A percentile compares a stretch with the other conserved stretches of the same genome.
Evolutionary conservation across 2,797 vertebrate genomes (phyloP).

Genomic region (Xenopus petersii): DNA sequence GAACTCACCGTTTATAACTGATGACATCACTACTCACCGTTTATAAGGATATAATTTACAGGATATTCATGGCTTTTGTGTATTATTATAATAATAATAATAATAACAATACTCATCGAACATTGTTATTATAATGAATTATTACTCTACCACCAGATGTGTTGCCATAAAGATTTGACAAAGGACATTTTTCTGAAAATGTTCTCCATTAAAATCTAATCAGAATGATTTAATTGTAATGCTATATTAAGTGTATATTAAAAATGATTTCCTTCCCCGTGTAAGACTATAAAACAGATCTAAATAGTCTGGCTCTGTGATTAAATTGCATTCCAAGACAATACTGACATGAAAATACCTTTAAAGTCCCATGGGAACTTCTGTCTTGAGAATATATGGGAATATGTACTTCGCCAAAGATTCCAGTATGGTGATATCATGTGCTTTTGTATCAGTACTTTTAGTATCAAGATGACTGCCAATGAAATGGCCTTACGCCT

Average conservation of each 20-base stretch:
- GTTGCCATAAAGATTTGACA: too few relatives aligned
- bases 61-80: too few relatives aligned
- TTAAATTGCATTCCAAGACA: conserved; percentile 48
- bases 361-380: conserved; percentile 52
- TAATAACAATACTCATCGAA: too few relatives aligned
- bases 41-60: too few relatives aligned
- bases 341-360: conserved; percentile 49
- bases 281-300: conserved; percentile 36
- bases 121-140: too few relatives aligned
- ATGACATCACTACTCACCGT: too few relatives aligned
- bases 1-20: too few relatives aligned
- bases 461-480: conserved; percentile 55
- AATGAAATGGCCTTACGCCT: background rate
- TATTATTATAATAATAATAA: too few relatives aligned
- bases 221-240: too few relatives aligned
- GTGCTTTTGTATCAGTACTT: conserved; percentile 63
- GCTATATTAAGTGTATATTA: conserved; percentile 1
- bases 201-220: too few relatives aligned
- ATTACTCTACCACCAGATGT: too few relatives aligned
- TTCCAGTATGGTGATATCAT: conserved; percentile 85
- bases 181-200: background rate
- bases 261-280: conserved; percentile 17
- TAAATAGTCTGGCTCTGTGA: background rate
- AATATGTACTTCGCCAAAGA: conserved; percentile 70
- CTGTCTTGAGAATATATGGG: conserved; percentile 75